Evolutionary conservation across 1,140 invertebrate genomes (phyloP).

Genomic region (Octopus bimaculoides): DNA sequence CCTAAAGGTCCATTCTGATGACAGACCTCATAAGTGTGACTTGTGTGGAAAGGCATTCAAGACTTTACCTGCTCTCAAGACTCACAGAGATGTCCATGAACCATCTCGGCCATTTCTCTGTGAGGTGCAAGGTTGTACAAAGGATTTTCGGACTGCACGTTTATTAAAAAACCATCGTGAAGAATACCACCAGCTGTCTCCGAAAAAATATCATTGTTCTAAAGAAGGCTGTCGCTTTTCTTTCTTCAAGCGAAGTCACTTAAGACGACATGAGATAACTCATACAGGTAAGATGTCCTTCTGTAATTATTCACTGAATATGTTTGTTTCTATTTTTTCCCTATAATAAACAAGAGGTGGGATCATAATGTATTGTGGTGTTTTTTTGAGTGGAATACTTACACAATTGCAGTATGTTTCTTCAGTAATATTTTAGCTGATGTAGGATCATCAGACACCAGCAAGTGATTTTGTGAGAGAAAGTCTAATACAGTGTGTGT

Average conservation of each 20-base stretch:
- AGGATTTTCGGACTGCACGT: constrained; percentile 41
- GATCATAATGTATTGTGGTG: no score
- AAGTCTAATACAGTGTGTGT: no score
- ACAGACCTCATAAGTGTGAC: constrained; percentile 55
- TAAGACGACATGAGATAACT: constrained; percentile 45
- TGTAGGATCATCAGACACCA: no score
- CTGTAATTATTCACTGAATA: background rate
- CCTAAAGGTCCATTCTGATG: constrained; percentile 55
- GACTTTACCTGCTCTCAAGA: constrained; percentile 33
- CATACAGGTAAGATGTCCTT: constrained; percentile 41
- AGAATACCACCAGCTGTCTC: constrained; percentile 41
- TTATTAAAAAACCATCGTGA: constrained; percentile 44
- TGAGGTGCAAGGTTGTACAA: constrained; percentile 43
- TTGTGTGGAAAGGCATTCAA: constrained; percentile 59
- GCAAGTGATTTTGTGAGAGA: no score
- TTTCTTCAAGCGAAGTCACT: constrained; percentile 49
- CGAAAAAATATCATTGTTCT: constrained; percentile 43
- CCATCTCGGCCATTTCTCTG: constrained; percentile 37
- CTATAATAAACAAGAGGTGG: no score
- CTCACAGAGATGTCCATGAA: constrained; percentile 37
- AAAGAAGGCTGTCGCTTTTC: constrained; percentile 42
- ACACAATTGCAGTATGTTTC: no score
- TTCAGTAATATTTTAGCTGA: no score
- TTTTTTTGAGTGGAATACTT: no score
- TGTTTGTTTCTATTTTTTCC: no score